These are phyloP conservation scores for Drosophila miranda DNA, from an alignment of 1,140 invertebrate species.

Conservation along the genomic window DNA sequence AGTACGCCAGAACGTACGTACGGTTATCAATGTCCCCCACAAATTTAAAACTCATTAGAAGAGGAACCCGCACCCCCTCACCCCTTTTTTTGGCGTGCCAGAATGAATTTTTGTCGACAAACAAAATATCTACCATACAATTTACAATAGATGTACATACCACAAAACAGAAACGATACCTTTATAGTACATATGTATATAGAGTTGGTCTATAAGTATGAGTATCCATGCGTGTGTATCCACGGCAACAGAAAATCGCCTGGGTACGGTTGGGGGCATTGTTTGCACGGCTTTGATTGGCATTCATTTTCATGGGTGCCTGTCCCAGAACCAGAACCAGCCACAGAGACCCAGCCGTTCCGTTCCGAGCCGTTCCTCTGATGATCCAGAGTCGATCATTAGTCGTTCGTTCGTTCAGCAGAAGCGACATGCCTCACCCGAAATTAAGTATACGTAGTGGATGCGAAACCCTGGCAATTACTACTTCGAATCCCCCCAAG, in stretches of 20 bases:
- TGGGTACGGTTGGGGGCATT: conserved; percentile 52
- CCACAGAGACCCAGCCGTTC: background rate
- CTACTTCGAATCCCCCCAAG: background rate
- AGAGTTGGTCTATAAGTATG: conserved; percentile 5
- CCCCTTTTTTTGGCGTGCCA: conserved; percentile 6
- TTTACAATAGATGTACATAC: no score
- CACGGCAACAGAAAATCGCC: conserved; percentile 34
- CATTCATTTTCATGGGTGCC: background rate
- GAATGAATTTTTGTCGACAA: conserved; percentile 18
- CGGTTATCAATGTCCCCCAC: conserved; percentile 11
- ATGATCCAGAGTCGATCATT: conserved; percentile 1
- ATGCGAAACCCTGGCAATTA: background rate
- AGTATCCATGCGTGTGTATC: conserved; percentile 18
- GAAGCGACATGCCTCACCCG: background rate
- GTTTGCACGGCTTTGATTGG: background rate
- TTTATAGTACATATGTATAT: background rate
- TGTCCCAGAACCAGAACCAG: no score
- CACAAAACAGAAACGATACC: no score
- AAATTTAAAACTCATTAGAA: conserved; percentile 48
- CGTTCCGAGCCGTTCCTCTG: no score
- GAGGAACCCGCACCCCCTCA: no score
- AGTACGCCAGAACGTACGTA: background rate
- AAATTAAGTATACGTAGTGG: background rate
- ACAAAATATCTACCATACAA: background rate
- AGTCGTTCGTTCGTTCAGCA: background rate